Conservation (phyloP, 1,140 invertebrate species). For the Helicoverpa armigera region DNA sequence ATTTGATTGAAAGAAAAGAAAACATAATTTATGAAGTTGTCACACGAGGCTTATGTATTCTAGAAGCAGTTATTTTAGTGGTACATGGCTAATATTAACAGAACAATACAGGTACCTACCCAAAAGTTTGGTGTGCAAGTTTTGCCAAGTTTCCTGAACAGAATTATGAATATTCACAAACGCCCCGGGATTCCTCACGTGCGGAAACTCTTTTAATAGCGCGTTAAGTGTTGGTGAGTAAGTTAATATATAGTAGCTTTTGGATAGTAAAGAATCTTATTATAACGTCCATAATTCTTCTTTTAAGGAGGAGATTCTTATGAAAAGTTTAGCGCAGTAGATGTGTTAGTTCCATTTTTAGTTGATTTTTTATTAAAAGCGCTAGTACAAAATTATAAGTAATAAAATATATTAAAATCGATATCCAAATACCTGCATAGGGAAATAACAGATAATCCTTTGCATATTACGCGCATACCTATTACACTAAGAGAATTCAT, state of each 20-base stretch:
- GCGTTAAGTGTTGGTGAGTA: conserved; percentile 55
- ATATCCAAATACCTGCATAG: too few species aligned
- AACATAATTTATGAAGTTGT: conserved; percentile 20
- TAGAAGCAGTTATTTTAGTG: conserved; percentile 50
- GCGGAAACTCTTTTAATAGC: conserved; percentile 65
- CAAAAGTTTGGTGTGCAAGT: conserved; percentile 63
- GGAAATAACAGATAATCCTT: background rate
- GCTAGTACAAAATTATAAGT: too few species aligned
- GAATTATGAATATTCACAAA: conserved; percentile 76
- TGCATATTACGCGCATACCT: background rate
- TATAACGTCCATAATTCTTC: conserved; percentile 10
- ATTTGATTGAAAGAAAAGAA: conserved; percentile 59
- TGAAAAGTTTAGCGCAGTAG: background rate
- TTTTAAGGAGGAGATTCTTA: background rate
- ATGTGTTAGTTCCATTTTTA: background rate
- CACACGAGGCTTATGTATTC: conserved; percentile 50
- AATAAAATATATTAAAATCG: too few species aligned
- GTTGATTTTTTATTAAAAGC: background rate
- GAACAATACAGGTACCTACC: conserved; percentile 58
- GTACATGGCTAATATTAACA: conserved; percentile 60
- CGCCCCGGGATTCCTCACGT: conserved; percentile 65
- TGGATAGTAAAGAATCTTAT: conserved; percentile 17
- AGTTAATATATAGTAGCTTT: conserved; percentile 43
- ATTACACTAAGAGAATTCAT: too few species aligned
- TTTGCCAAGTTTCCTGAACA: conserved; percentile 63